Evolutionary conservation across 2,113 vertebrate genomes (phyloP).

Genomic region (Atherinomorus stipes): DNA sequence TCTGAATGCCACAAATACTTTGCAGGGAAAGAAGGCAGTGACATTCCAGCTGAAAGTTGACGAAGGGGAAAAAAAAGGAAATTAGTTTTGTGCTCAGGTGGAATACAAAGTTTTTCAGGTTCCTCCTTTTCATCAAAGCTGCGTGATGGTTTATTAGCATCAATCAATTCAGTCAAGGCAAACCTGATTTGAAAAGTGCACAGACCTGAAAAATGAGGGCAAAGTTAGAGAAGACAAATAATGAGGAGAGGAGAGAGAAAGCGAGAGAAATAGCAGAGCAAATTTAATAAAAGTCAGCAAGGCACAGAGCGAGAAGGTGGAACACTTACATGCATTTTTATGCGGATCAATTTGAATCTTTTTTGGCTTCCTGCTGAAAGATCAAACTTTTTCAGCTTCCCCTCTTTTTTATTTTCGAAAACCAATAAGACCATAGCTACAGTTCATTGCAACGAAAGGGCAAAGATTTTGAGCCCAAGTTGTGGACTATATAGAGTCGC

Average conservation of each 20-base stretch:
- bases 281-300: slow-evolving; percentile 65
- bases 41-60: slow-evolving; percentile 32
- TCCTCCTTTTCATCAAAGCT: slow-evolving; percentile 38
- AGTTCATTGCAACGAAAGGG: slow-evolving; percentile 35
- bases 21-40: slow-evolving; percentile 3
- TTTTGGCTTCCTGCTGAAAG: slow-evolving; percentile 39
- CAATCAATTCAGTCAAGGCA: slow-evolving; percentile 42
- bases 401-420: slow-evolving; percentile 42
- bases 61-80: slow-evolving; percentile 20
- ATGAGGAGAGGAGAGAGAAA: slow-evolving; percentile 39
- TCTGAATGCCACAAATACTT: slow-evolving; percentile 1
- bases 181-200: slow-evolving; percentile 46
- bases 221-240: slow-evolving; percentile 48
- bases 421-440: slow-evolving; percentile 8
- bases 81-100: slow-evolving; percentile 32
- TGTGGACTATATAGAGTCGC: too few species aligned
- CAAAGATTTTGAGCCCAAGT: slow-evolving; percentile 1
- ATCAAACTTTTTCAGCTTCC: slow-evolving; percentile 29
- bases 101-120: slow-evolving; percentile 30
- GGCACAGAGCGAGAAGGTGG: slow-evolving; percentile 9
- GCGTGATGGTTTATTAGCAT: slow-evolving; percentile 44
- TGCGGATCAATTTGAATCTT: slow-evolving; percentile 51
- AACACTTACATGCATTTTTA: slow-evolving; percentile 56
- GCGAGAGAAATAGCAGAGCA: slow-evolving; percentile 31
- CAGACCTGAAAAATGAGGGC: slow-evolving; percentile 28